Base-by-base conservation (phyloP, 2,888 invertebrate genomes). In the Oxyteleia sp. region DNA sequence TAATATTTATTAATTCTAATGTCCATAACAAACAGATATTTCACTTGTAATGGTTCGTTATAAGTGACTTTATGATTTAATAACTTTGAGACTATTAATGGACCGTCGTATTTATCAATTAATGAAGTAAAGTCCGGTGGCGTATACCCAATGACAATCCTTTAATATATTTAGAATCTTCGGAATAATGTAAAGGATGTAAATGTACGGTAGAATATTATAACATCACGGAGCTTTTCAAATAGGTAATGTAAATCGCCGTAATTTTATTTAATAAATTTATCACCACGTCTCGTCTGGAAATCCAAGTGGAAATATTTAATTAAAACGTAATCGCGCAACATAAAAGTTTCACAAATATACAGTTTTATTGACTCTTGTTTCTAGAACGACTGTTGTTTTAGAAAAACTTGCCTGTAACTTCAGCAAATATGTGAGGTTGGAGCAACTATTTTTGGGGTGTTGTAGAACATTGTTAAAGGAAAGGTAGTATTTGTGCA, bases 351-450 rank as follows among this genome's bases (percentile, higher is more conserved):
- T n/a, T n/a, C n/a, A n/a, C n/a, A n/a, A n/a, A 23, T 23, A 23
- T 23, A 55, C 51, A 49, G 57, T 59, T 71, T 71, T 71, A 71
- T 71, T 71, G 59, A 49, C 71, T 49, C 59, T 49, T 47, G 57
- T 69, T 69, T 69, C 69, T 26, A 20, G 55, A 69, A 69, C 57
- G 16, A 45, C 45, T 69, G 57, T 69, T 69, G 69, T 69, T 69
- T 69, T 69, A 69, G 68, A 57, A 71, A 71, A 59, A 71, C 71
- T 71, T 71, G 59, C 71, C 26, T 57, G 57, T 59, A 71, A 71
- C 71, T 71, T 71, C 59, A 45, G 71, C 71, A 71, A 57, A 59
- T 71, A 49, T 71, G 49, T 71, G 59, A 71, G 49, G 49, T 47
- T 71, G 38, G 49, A 23, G 45, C 53, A 71, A 59, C 71, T 57